Evolutionary conservation across 30 jellyfish, hydroid and myxozoan genomes (phyloP).

Genomic region (Chrysaora quinquecirrha): DNA sequence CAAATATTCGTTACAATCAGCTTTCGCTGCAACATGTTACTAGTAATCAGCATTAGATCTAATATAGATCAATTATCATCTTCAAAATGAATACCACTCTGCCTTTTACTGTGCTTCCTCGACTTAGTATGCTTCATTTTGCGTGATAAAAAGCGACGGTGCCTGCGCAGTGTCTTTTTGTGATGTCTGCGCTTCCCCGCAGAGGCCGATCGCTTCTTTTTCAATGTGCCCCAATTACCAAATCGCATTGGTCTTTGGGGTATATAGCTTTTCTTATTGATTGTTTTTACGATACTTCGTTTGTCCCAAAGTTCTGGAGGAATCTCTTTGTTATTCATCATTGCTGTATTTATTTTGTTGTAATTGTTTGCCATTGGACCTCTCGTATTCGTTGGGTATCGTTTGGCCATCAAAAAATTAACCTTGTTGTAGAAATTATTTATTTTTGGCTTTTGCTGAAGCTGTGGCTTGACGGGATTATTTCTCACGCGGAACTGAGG

Average conservation of each 20-base stretch:
- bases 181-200: too few relatives aligned
- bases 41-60: too few relatives aligned
- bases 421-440: not conserved
- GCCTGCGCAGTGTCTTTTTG: too few relatives aligned
- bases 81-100: too few relatives aligned
- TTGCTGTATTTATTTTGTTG: not conserved
- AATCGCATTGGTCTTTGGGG: conserved; percentile 54
- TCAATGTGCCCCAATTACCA: conserved; percentile 75
- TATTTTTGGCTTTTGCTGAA: not conserved
- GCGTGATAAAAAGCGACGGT: too few relatives aligned
- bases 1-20: too few relatives aligned
- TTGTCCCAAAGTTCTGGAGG: conserved; percentile 23
- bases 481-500: not conserved
- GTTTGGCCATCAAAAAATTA: not conserved
- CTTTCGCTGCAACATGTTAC: too few relatives aligned
- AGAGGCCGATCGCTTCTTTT: conserved; percentile 63
- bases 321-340: not conserved
- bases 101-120: too few relatives aligned
- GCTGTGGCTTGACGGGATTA: not conserved
- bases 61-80: too few relatives aligned
- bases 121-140: too few relatives aligned
- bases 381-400: not conserved
- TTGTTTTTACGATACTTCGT: conserved; percentile 39
- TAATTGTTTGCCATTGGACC: not conserved
- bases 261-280: conserved; percentile 36